Percentiles rank a stretch among this genome's conserved stretches.
Conservation (phyloP, 2,797 vertebrate species). For the Huso huso region DNA sequence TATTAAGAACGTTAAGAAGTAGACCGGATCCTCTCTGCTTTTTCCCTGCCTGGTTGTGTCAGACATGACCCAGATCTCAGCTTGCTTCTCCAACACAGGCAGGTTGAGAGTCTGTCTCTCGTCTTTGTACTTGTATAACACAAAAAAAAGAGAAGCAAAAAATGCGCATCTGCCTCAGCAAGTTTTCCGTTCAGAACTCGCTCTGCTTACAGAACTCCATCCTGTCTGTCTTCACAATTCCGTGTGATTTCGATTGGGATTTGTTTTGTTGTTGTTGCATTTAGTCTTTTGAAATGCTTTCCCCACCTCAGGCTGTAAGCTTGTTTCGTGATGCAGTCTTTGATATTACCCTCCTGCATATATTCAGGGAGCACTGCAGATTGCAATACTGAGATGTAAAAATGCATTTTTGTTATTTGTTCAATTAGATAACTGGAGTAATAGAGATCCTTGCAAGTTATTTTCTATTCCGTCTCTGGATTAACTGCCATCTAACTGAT, state of each 20-base stretch:
- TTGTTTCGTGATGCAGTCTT: not conserved
- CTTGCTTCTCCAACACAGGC: conserved; percentile 1
- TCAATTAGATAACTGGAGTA: no score
- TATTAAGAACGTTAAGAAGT: not conserved
- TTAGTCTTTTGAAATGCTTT: conserved; percentile 23
- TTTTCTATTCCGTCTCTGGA: no score
- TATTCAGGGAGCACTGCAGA: no score
- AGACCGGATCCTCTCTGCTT: conserved; percentile 10
- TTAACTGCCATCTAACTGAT: no score
- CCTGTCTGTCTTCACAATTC: conserved; percentile 9
- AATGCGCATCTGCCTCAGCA: conserved; percentile 11
- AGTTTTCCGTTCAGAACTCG: conserved; percentile 9
- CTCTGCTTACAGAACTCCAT: conserved; percentile 16
- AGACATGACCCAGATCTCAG: conserved; percentile 21
- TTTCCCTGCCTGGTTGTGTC: not conserved
- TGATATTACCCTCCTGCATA: not conserved
- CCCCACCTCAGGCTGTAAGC: not conserved
- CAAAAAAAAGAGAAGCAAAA: conserved; percentile 6
- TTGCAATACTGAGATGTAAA: no score
- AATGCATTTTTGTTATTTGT: no score
- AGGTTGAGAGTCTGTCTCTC: conserved; percentile 11
- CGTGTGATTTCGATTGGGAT: conserved; percentile 1
- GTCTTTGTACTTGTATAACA: conserved; percentile 11
- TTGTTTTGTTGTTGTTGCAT: conserved; percentile 1
- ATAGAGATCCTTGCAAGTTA: no score